These are phyloP conservation scores for Dioctria linearis DNA, from an alignment of 2,888 invertebrate species.

Conservation along the genomic window DNA sequence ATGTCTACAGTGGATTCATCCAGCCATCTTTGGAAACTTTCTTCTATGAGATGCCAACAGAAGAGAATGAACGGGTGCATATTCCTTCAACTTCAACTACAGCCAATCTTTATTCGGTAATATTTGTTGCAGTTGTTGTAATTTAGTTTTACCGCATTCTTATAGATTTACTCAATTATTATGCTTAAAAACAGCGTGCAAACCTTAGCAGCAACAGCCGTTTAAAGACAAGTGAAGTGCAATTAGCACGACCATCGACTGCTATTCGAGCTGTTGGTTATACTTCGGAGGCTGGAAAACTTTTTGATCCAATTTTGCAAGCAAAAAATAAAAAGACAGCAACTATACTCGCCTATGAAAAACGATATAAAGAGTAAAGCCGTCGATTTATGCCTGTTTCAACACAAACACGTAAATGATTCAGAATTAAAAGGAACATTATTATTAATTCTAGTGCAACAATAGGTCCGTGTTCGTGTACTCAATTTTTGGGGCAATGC, in stretches of 20 bases:
- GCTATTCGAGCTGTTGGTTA: constrained; percentile 97
- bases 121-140: not conserved
- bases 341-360: constrained; percentile 75
- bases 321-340: constrained; percentile 71
- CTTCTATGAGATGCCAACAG: constrained; percentile 29
- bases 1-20: constrained; percentile 39
- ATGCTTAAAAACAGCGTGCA: constrained; percentile 34
- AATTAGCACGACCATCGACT: constrained; percentile 87
- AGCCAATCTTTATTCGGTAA: constrained; percentile 9
- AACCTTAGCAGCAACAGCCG: constrained; percentile 6
- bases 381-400: too few species aligned
- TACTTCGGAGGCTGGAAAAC: constrained; percentile 79
- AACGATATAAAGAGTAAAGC: constrained; percentile 64
- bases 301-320: constrained; percentile 86
- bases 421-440: too few species aligned
- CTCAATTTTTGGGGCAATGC: too few species aligned
- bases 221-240: constrained; percentile 62
- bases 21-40: constrained; percentile 38
- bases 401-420: too few species aligned
- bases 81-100: not conserved
- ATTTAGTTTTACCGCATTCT: not conserved
- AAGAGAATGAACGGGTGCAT: constrained; percentile 26
- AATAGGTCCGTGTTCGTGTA: too few species aligned
- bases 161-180: not conserved
- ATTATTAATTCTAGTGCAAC: too few species aligned